Evolutionary conservation across 2,113 vertebrate species (phyloP).

Genomic region (Gopherus flavomarginatus): DNA sequence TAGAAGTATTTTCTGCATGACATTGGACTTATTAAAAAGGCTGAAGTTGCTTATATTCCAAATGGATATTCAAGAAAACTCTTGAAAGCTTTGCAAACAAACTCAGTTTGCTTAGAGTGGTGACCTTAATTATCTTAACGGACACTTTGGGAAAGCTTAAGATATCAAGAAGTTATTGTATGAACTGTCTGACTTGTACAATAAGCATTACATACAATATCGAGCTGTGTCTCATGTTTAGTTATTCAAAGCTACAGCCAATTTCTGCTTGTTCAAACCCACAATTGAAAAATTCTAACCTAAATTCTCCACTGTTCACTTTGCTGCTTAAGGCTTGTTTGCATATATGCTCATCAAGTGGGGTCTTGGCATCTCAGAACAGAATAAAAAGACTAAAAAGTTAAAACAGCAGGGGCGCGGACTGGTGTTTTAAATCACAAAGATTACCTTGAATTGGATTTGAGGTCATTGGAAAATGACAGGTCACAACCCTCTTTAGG

Average conservation of each 20-base stretch:
- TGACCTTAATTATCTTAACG: slow-evolving; percentile 28
- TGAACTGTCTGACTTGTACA: background rate
- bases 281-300: slow-evolving; percentile 19
- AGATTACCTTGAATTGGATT: slow-evolving; percentile 43
- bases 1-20: slow-evolving; percentile 40
- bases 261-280: slow-evolving; percentile 24
- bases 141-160: slow-evolving; percentile 25
- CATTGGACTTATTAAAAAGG: slow-evolving; percentile 28
- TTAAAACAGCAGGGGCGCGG: slow-evolving; percentile 37
- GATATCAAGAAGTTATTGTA: background rate
- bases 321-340: slow-evolving; percentile 53
- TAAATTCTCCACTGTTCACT: slow-evolving; percentile 8
- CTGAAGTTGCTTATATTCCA: slow-evolving; percentile 22
- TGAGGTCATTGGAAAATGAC: slow-evolving; percentile 65
- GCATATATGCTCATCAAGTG: slow-evolving; percentile 32
- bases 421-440: background rate
- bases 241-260: slow-evolving; percentile 56
- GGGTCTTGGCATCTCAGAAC: slow-evolving; percentile 49
- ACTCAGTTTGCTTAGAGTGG: slow-evolving; percentile 4
- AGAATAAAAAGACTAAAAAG: slow-evolving; percentile 16
- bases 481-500: background rate
- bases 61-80: slow-evolving; percentile 47
- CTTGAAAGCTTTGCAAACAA: slow-evolving; percentile 25
- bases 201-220: background rate
- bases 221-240: slow-evolving; percentile 32